These are phyloP conservation scores for Antechinus stuartii DNA, from an alignment of 2,113 vertebrate species.

Conservation along the genomic window DNA sequence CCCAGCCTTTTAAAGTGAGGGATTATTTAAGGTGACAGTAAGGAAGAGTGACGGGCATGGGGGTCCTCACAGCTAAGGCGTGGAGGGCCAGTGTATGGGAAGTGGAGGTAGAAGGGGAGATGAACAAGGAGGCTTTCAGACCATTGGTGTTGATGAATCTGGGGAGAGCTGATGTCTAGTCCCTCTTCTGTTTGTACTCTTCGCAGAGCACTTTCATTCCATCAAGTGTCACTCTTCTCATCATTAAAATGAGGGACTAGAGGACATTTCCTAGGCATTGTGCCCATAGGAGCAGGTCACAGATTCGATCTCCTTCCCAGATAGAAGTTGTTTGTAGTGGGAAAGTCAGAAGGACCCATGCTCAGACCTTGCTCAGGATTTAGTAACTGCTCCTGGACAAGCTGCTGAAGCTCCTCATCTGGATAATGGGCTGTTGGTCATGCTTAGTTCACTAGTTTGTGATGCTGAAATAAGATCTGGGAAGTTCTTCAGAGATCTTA, in stretches of 20 bases:
- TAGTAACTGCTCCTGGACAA: too few species aligned
- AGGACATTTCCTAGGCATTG: neutral
- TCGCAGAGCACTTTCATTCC: neutral
- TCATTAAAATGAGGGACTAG: neutral
- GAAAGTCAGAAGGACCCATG: neutral
- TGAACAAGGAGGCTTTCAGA: neutral
- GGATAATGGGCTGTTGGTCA: neutral
- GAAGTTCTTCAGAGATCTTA: neutral
- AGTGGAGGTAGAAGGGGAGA: neutral
- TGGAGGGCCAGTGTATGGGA: neutral
- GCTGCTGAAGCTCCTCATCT: neutral
- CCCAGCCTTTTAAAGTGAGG: neutral
- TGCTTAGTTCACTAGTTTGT: neutral
- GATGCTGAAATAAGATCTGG: neutral
- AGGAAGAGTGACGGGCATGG: neutral
- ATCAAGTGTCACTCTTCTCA: too few species aligned
- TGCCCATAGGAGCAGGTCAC: neutral
- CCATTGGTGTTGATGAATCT: too few species aligned
- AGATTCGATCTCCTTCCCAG: neutral
- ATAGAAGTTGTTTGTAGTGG: neutral
- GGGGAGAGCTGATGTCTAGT: neutral
- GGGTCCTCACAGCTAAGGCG: neutral
- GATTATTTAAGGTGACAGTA: neutral
- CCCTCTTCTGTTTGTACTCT: neutral
- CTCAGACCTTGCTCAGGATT: too few species aligned